Evolutionary conservation across 2,888 invertebrate species (phyloP), one percentile per base, ranked within the genome.

Genomic region (Spodoptera exigua): DNA sequence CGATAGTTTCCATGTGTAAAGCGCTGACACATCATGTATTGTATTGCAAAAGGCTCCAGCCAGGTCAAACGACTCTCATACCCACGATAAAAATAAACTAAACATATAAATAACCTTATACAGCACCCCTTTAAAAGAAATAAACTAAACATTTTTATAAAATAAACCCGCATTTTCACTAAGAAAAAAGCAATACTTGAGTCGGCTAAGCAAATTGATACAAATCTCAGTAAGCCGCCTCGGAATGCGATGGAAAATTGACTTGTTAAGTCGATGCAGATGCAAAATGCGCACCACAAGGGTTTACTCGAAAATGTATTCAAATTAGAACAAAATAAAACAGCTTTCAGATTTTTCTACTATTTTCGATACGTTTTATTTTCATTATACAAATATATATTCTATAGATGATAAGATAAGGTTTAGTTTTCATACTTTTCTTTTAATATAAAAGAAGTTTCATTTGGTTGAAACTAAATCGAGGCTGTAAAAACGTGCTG

Each of bases 1-100:
- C 53, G 61, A 76, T 80, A 79, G 80, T 79, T 84, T 52, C 17
- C 41, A 43, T 68, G 45, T 56, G 58, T 58, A 62, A 77, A 80
- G 57, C 16, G 79, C 74, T 78, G 73, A 79, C 74, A 53, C 77
- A 66, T 61, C 48, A 46, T 62, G 61, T 68, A 69, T 78, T 82
- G 77, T 79, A 64, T 68, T 37, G 63, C 46, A 18, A 76, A 74
- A 69, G 62, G 72, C 72, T 77, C 65, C 16, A 48, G 48, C 40
- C 54, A 56, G 57, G 67, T 65, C 70, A 45, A 52, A 54, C 48
- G 16, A 60, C 49, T 54, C 17, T 14, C 18, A 48, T 39, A 27
- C 48, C 48, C 55, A n/a, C 52, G 21, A 60, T 65, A 61, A 59
- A 61, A 67, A 75, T 59, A 71, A 59, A 65, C 48, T 55, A 14